Percentiles rank a stretch among this genome's conserved stretches.
Conservation (phyloP, 2,797 vertebrate species). For the Schizothorax lantsangensis region DNA sequence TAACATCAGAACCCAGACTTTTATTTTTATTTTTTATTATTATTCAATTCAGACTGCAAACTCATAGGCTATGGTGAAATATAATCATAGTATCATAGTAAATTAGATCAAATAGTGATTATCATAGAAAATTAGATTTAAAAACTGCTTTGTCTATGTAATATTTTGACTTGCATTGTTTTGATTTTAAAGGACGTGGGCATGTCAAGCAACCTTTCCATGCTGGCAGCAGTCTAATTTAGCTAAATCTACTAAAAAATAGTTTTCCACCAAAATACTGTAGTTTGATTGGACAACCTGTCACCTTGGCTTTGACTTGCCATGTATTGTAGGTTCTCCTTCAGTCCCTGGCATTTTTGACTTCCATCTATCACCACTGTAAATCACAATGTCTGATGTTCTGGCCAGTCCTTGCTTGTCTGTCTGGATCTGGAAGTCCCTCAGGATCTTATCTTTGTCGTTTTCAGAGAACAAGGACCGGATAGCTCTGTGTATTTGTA, state of each 20-base stretch:
- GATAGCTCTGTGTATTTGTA: constrained; percentile 29
- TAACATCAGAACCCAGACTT: background rate
- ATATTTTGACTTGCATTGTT: background rate
- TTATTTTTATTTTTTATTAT: background rate
- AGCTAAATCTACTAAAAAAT: background rate
- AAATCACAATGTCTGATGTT: background rate
- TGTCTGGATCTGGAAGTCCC: constrained; percentile 46
- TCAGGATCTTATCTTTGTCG: background rate
- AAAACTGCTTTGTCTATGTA: background rate
- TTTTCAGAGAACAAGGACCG: constrained; percentile 7
- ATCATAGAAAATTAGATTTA: background rate
- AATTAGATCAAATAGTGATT: background rate
- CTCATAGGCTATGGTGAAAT: background rate
- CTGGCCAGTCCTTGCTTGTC: constrained; percentile 1
- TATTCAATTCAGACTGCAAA: background rate
- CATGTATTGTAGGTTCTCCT: background rate
- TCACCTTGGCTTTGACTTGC: background rate
- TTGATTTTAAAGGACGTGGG: background rate
- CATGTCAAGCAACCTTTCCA: background rate
- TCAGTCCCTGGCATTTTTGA: background rate
- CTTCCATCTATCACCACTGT: background rate
- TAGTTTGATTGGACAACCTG: background rate
- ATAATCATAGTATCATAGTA: background rate
- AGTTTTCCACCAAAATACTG: background rate
- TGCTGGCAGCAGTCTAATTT: background rate